A percentile compares a stretch with the other conserved stretches of the same genome.
Conservation (phyloP, 2,113 vertebrate species). For the Labeo catla region DNA sequence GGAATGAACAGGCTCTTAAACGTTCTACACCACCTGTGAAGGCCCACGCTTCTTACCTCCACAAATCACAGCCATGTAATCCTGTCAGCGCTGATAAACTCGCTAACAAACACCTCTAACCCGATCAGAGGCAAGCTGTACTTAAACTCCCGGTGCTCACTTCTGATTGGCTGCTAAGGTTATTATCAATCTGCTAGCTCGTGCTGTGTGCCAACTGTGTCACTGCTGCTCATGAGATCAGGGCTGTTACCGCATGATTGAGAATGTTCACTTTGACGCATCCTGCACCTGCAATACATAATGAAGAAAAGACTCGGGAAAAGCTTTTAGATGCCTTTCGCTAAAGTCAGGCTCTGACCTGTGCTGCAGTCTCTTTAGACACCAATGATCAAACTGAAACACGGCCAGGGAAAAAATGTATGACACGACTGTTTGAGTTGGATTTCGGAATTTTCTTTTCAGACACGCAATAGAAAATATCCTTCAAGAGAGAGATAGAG, state of each 20-base stretch:
- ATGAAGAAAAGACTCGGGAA: slow-evolving; percentile 14
- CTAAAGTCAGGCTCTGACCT: background rate
- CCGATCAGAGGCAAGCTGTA: slow-evolving; percentile 22
- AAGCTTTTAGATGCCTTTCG: background rate
- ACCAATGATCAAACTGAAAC: slow-evolving; percentile 1
- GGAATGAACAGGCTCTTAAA: slow-evolving; percentile 20
- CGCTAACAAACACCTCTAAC: slow-evolving; percentile 48
- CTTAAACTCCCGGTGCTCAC: background rate
- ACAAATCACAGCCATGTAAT: slow-evolving; percentile 42
- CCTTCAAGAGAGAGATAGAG: slow-evolving; percentile 1
- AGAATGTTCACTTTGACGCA: slow-evolving; percentile 7
- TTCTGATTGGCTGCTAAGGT: slow-evolving; percentile 24
- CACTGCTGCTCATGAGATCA: slow-evolving; percentile 6
- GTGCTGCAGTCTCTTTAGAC: background rate
- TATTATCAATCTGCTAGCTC: background rate
- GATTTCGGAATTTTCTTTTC: background rate
- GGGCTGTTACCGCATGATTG: background rate
- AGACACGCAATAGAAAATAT: background rate
- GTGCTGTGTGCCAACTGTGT: background rate
- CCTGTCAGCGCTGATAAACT: slow-evolving; percentile 39
- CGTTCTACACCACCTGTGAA: background rate
- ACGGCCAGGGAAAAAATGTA: background rate
- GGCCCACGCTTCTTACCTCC: slow-evolving; percentile 9
- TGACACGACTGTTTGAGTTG: background rate
- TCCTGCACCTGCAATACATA: background rate